Base-by-base conservation (phyloP, 2,797 vertebrate genomes). In the Heliangelus exortis region DNA sequence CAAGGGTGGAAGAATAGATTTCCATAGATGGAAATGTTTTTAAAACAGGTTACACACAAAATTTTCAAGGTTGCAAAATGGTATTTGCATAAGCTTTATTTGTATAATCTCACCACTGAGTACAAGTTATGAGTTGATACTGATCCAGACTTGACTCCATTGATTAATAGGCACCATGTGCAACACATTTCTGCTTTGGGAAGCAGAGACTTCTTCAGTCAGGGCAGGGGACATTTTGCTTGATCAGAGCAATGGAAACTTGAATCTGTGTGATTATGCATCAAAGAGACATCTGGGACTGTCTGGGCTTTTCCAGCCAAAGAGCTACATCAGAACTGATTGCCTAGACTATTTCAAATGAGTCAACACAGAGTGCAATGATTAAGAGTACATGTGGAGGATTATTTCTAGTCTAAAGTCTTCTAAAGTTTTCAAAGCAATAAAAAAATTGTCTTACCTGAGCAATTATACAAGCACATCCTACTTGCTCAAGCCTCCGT, bases 91-190 rank as follows among this genome's bases (percentile, higher is more conserved):
- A 90, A 87, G 45, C 23, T 80, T 80, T 72, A 58, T 84, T 81
- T 90, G 77, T 66, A 84, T 79, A 91, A 79, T 50, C 11, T 6
- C 4, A 41, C 26, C 45, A 41, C 20, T 22, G 73, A 92, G 10
- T 76, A 50, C 8, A 5, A 80, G 45, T 65, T 89, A 4, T 26
- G 73, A 89, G 62, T 19, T 78, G 90, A 73, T 90, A 43, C 5
- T 75, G 71, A 88, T 91, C 76, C 59, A 90, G 59, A 26, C 47
- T 84, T 59, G 29, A 91, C 36, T 74, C 61, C 84, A 54, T 29
- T 96, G 92, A 91, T 95, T 92, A 93, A 86, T 20, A 90, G 76
- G 62, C 69, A 92, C 48, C 87, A 84, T 80, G 63, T 92, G 79
- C 48, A 90, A 91, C 28, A 54, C 9, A 63, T 91, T 85, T 81